Evolutionary conservation across 2,113 vertebrate species (phyloP).

Genomic region (Callaeas wilsoni): DNA sequence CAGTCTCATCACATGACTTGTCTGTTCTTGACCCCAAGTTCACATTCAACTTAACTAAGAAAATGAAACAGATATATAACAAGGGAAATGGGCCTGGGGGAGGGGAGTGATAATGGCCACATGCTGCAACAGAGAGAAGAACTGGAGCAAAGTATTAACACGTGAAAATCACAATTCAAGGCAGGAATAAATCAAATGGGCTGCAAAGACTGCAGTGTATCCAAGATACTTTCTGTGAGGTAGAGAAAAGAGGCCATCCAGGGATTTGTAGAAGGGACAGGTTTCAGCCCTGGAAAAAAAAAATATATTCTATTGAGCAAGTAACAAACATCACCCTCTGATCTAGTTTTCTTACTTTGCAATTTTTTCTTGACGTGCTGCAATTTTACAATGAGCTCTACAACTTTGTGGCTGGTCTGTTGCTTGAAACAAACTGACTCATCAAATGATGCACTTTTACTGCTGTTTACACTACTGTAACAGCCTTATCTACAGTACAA

Average conservation of each 20-base stretch:
- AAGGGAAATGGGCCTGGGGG: conserved; percentile 4
- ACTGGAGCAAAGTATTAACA: conserved; percentile 45
- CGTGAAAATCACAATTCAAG: conserved; percentile 43
- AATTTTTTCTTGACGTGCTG: background rate
- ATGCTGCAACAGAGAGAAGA: conserved; percentile 18
- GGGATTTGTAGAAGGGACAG: background rate
- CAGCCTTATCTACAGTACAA: conserved; percentile 35
- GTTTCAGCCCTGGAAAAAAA: background rate
- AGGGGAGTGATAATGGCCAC: conserved; percentile 22
- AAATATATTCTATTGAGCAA: background rate
- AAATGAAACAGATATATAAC: conserved; percentile 55
- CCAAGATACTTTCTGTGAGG: background rate
- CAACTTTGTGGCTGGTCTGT: background rate
- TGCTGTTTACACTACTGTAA: conserved; percentile 12
- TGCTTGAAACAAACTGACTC: conserved; percentile 50
- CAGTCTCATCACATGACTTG: conserved; percentile 10
- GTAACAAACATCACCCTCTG: background rate
- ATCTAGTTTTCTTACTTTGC: background rate
- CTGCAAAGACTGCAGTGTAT: background rate
- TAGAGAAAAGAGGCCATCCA: conserved; percentile 1
- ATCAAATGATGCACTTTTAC: conserved; percentile 42
- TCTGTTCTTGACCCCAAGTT: conserved; percentile 52
- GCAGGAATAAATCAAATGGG: conserved; percentile 40
- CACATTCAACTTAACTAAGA: conserved; percentile 46
- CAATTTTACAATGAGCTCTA: background rate